Evolutionary conservation across 2,888 invertebrate genomes (phyloP).

Genomic region (Clanis bilineata): DNA sequence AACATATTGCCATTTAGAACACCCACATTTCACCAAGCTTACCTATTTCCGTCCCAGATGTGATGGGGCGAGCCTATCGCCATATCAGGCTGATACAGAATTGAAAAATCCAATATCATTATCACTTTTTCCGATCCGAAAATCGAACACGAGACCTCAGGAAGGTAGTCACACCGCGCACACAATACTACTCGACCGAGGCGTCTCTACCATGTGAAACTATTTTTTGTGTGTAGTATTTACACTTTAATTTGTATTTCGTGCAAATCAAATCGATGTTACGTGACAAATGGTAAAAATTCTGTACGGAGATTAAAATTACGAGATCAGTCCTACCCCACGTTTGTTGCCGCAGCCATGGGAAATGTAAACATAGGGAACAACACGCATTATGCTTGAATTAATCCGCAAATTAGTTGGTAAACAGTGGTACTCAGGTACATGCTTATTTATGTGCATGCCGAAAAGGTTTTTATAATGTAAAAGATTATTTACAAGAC

Average conservation of each 20-base stretch:
- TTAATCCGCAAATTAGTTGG: constrained; percentile 70
- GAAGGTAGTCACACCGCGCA: too few relatives aligned
- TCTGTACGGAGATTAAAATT: constrained; percentile 71
- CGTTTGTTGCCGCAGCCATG: constrained; percentile 52
- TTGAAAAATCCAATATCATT: too few relatives aligned
- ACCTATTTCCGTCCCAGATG: too few relatives aligned
- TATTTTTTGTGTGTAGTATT: background rate
- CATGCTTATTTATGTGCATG: too few relatives aligned
- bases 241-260: constrained; percentile 37
- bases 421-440: constrained; percentile 37
- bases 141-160: too few relatives aligned
- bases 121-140: too few relatives aligned
- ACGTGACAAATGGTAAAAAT: constrained; percentile 67
- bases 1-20: too few relatives aligned
- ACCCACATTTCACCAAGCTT: too few relatives aligned
- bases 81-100: too few relatives aligned
- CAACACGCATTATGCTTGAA: constrained; percentile 51
- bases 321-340: constrained; percentile 65
- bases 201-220: background rate
- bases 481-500: background rate
- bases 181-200: too few relatives aligned
- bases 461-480: too few relatives aligned
- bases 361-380: constrained; percentile 74
- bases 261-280: constrained; percentile 53
- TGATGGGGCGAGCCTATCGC: too few relatives aligned